Percentiles rank a stretch among this genome's conserved stretches.
Evolutionary conservation across 2,113 vertebrate species (phyloP).

Genomic region (Percopsis transmontana): DNA sequence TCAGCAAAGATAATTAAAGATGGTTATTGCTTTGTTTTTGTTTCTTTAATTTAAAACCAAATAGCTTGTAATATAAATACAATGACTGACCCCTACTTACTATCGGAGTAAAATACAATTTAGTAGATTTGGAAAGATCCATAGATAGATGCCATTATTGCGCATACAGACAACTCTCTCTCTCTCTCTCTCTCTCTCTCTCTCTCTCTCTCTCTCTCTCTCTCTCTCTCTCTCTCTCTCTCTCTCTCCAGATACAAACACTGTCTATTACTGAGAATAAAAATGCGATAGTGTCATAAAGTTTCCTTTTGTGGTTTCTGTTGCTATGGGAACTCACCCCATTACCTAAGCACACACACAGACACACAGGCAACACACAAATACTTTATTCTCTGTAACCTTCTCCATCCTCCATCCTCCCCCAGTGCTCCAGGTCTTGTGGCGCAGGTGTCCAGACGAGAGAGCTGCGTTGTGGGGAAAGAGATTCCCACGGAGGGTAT

Average conservation of each 20-base stretch:
- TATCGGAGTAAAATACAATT: background rate
- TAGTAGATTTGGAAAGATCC: background rate
- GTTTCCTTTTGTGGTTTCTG: constrained; percentile 31
- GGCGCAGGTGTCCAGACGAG: constrained; percentile 84
- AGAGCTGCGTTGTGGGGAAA: constrained; percentile 88
- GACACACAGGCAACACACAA: background rate
- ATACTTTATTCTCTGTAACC: constrained; percentile 29
- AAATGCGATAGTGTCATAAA: constrained; percentile 4
- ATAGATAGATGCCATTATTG: background rate
- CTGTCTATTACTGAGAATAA: constrained; percentile 16
- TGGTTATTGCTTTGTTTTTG: too few species aligned
- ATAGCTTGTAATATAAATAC: too few species aligned
- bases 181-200: too few species aligned
- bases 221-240: too few species aligned
- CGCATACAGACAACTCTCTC: background rate
- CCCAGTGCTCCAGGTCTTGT: constrained; percentile 90
- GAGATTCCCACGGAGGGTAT: constrained; percentile 80
- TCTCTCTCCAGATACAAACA: background rate
- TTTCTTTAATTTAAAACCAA: too few species aligned
- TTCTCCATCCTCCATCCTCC: constrained; percentile 21
- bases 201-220: too few species aligned
- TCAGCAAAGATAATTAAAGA: too few species aligned
- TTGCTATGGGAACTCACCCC: constrained; percentile 2
- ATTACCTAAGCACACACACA: background rate
- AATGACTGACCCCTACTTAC: too few species aligned